A percentile compares a stretch with the other conserved stretches of the same genome.
These are phyloP conservation scores for Zygaena filipendulae DNA, from an alignment of 2,888 invertebrate species.

Conservation along the genomic window DNA sequence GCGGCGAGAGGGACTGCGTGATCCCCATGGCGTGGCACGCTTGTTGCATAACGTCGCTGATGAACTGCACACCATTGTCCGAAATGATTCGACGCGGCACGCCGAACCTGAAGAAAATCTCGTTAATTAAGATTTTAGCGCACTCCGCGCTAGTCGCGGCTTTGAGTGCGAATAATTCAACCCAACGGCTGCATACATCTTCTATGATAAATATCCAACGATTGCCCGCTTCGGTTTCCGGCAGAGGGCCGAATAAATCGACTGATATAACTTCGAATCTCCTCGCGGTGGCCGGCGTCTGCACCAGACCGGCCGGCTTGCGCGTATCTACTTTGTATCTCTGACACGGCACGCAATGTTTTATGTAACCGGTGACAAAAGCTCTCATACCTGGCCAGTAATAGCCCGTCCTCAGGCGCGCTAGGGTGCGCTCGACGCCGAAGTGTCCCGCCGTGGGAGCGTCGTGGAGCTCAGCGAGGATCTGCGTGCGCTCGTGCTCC, in stretches of 20 bases:
- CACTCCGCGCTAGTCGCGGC: conserved; percentile 17
- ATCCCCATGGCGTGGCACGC: conserved; percentile 9
- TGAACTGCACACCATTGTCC: conserved; percentile 25
- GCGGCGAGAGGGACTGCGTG: conserved; percentile 10
- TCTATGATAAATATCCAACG: conserved; percentile 22
- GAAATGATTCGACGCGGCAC: conserved; percentile 24
- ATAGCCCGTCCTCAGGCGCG: conserved; percentile 26
- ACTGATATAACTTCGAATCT: conserved; percentile 12
- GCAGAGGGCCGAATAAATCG: conserved; percentile 20
- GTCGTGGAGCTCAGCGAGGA: conserved; percentile 18
- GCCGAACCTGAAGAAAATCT: conserved; percentile 24
- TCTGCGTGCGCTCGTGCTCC: conserved; percentile 8
- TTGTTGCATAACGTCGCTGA: conserved; percentile 17
- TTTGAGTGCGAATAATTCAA: conserved; percentile 20
- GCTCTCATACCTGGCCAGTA: conserved; percentile 20
- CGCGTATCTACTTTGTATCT: conserved; percentile 12
- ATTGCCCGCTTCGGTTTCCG: conserved; percentile 10
- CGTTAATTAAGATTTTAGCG: conserved; percentile 14
- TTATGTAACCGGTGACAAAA: conserved; percentile 15
- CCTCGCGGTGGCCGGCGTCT: conserved; percentile 8
- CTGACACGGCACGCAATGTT: conserved; percentile 13
- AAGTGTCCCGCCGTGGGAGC: conserved; percentile 19
- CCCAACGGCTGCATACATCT: conserved; percentile 19
- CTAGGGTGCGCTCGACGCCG: conserved; percentile 20
- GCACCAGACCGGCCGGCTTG: conserved; percentile 14